phyloP scores from a whole-genome alignment of 64 coral and sea anemone species.

The Montipora cactus region DNA sequence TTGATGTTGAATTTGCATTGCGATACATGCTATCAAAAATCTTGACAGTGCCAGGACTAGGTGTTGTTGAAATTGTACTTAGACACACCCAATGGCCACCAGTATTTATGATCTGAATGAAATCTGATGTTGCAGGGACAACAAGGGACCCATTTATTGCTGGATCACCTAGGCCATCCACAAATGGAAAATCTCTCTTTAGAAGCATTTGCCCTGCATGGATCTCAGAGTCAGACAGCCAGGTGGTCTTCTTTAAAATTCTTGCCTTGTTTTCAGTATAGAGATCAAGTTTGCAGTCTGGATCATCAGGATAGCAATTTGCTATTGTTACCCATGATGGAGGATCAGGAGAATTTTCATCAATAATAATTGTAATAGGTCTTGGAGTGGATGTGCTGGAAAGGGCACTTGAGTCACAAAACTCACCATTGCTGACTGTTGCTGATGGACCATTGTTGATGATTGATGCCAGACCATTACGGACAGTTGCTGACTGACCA shows the following conservation, averaged over 20 bases:
- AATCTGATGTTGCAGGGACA: slow-evolving; percentile 46
- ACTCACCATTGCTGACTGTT: not conserved
- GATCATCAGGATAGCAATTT: slow-evolving; percentile 25
- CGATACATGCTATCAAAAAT: slow-evolving; percentile 63
- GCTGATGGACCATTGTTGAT: not conserved
- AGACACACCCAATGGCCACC: slow-evolving; percentile 72
- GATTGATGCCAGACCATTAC: not conserved
- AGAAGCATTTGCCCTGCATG: slow-evolving; percentile 63
- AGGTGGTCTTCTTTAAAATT: slow-evolving; percentile 24
- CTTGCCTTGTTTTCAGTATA: slow-evolving; percentile 49
- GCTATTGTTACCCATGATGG: slow-evolving; percentile 28
- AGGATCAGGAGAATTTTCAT: slow-evolving; percentile 70
- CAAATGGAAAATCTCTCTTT: slow-evolving; percentile 36
- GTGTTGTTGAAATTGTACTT: slow-evolving; percentile 43
- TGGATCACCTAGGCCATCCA: slow-evolving; percentile 57
- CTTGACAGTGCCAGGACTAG: slow-evolving; percentile 35
- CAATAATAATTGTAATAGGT: slow-evolving; percentile 50
- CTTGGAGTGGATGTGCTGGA: not conserved
- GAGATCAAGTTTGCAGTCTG: slow-evolving; percentile 21
- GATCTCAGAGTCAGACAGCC: slow-evolving; percentile 69
- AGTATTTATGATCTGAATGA: slow-evolving; percentile 58
- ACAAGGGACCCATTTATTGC: slow-evolving; percentile 8
- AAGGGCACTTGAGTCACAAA: not conserved
- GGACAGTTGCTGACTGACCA: no score
- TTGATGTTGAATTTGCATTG: slow-evolving; percentile 47